phyloP scores from a whole-genome alignment of 35 echinoderm and acorn worm species.

The Ophioderma brevispina region DNA sequence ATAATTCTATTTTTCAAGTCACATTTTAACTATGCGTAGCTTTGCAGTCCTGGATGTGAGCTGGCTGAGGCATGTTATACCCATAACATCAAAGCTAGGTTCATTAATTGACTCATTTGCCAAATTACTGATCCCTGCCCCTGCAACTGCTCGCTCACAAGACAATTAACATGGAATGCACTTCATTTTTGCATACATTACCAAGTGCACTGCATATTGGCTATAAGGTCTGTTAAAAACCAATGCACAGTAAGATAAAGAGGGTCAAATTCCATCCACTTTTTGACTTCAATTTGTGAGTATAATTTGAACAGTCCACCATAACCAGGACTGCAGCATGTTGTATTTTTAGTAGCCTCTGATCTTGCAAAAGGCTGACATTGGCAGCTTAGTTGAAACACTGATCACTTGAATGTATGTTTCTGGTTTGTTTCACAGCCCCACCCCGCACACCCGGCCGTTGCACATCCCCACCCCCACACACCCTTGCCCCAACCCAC shows the following conservation, averaged over 20 bases:
- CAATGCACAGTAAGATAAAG: no score
- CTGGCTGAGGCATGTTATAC: neutral
- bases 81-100: no score
- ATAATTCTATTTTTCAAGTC: neutral
- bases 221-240: no score
- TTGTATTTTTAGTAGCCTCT: neutral
- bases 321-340: neutral
- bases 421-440: constrained; percentile 91
- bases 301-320: neutral
- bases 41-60: neutral
- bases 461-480: constrained; percentile 91
- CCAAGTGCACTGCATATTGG: no score
- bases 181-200: no score
- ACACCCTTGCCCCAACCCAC: constrained; percentile 95
- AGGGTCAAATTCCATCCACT: no score
- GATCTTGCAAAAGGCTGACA: neutral
- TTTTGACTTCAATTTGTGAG: no score
- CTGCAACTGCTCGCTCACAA: no score
- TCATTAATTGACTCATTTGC: no score
- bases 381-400: neutral
- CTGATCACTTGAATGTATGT: constrained; percentile 43
- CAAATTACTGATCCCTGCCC: no score
- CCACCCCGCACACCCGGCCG: constrained; percentile 96
- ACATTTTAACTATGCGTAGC: constrained; percentile 6
- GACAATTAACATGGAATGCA: no score